A percentile compares a stretch with the other conserved stretches of the same genome.
Conservation (phyloP, 23 tunicate species). For the Ciona savignyi region DNA sequence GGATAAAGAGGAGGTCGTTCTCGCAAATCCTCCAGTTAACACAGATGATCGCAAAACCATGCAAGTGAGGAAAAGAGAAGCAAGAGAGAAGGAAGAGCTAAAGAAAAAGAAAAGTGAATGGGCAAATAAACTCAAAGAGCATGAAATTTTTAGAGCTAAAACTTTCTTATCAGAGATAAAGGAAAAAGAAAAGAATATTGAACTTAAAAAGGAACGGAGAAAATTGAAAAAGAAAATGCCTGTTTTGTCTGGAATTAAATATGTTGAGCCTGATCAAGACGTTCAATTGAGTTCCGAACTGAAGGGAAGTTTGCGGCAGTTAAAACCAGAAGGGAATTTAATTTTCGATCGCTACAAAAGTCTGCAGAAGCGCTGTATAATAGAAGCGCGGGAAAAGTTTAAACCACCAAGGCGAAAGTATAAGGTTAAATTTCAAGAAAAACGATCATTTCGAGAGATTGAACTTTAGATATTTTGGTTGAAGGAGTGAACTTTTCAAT, state of each 20-base stretch:
- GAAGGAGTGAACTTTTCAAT: too few species aligned
- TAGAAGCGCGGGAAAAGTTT: slow-evolving; percentile 66
- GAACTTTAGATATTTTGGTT: slow-evolving; percentile 17
- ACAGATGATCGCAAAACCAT: slow-evolving; percentile 1
- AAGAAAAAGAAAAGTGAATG: slow-evolving; percentile 14
- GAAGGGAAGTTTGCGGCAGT: slow-evolving; percentile 66
- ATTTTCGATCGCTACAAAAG: slow-evolving; percentile 81
- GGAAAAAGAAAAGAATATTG: slow-evolving; percentile 21
- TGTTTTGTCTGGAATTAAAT: slow-evolving; percentile 33
- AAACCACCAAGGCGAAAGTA: slow-evolving; percentile 38
- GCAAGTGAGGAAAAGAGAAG: slow-evolving; percentile 18
- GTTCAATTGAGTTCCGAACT: slow-evolving; percentile 76
- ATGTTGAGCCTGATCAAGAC: slow-evolving; percentile 78
- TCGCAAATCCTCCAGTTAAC: not conserved
- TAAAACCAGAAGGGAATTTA: slow-evolving; percentile 91
- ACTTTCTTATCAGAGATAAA: slow-evolving; percentile 40
- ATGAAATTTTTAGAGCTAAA: slow-evolving; percentile 52
- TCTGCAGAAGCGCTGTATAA: slow-evolving; percentile 71
- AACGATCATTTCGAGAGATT: slow-evolving; percentile 63
- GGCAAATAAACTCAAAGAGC: slow-evolving; percentile 46
- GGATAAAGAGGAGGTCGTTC: slow-evolving; percentile 11
- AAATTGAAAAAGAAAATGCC: slow-evolving; percentile 17
- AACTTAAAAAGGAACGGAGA: slow-evolving; percentile 3
- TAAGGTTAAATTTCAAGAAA: slow-evolving; percentile 68
- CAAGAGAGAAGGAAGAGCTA: slow-evolving; percentile 13